A percentile compares a stretch with the other conserved stretches of the same genome.
Evolutionary conservation across 2,797 vertebrate species (phyloP).

Genomic region (Mus caroli): DNA sequence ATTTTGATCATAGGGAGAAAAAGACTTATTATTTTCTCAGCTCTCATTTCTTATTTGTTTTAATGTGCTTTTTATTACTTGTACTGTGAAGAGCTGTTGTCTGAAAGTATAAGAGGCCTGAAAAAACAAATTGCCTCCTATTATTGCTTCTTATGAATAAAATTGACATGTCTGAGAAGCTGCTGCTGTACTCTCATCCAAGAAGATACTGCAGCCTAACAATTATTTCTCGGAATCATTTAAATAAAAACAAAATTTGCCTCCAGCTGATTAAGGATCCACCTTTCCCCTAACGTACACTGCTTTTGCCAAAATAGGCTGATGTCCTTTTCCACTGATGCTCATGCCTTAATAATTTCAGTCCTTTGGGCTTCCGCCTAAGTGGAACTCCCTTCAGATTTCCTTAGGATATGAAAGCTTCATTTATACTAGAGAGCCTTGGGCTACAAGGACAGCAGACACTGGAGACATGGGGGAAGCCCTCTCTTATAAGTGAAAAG

Average conservation of each 20-base stretch:
- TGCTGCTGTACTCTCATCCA: neutral
- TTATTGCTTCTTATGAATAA: conserved; percentile 74
- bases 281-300: conserved; percentile 42
- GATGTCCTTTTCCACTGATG: conserved; percentile 44
- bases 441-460: neutral
- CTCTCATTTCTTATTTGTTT: conserved; percentile 79
- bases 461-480: neutral
- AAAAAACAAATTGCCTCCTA: conserved; percentile 70
- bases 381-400: neutral
- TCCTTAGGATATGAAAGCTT: conserved; percentile 4
- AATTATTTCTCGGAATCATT: conserved; percentile 57
- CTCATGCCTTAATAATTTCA: conserved; percentile 54
- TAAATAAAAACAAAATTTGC: conserved; percentile 67
- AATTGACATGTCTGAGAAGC: conserved; percentile 61
- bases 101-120: conserved; percentile 57
- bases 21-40: conserved; percentile 45
- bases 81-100: conserved; percentile 30
- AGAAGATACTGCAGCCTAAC: conserved; percentile 66
- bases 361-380: neutral
- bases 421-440: conserved; percentile 56
- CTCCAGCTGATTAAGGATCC: neutral
- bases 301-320: conserved; percentile 39
- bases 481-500: neutral
- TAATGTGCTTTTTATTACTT: conserved; percentile 78
- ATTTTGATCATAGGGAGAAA: conserved; percentile 45